These are phyloP conservation scores for Scleropages formosus DNA, from an alignment of 2,797 vertebrate genomes.

Conservation along the genomic window DNA sequence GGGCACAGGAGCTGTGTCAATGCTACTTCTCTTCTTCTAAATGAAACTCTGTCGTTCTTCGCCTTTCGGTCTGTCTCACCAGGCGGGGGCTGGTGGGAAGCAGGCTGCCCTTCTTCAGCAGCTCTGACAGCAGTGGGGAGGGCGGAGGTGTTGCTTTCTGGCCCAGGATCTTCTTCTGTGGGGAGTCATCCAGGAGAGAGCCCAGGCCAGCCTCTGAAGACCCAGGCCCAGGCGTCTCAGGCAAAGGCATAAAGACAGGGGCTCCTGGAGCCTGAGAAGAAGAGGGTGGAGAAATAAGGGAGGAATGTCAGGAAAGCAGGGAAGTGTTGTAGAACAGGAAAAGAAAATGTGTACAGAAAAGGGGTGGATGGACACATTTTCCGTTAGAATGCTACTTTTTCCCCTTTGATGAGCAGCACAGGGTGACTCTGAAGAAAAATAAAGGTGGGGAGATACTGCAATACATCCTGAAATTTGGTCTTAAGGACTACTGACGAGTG, in stretches of 20 bases:
- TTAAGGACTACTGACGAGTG: too few relatives aligned
- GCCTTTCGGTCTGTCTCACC: conserved; percentile 66
- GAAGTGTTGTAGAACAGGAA: not conserved
- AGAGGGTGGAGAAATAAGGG: conserved; percentile 64
- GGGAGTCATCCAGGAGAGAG: conserved; percentile 84
- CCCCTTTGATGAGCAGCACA: too few relatives aligned
- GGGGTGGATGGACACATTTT: not conserved
- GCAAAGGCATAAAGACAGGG: conserved; percentile 70
- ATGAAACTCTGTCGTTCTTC: not conserved
- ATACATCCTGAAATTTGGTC: too few relatives aligned
- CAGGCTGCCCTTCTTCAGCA: conserved; percentile 96
- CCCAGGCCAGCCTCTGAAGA: conserved; percentile 78
- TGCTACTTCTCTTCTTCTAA: not conserved
- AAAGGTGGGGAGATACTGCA: too few relatives aligned
- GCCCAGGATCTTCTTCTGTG: conserved; percentile 89
- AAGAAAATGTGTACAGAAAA: not conserved
- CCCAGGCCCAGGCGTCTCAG: conserved; percentile 73
- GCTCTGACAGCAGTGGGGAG: conserved; percentile 93
- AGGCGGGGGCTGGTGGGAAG: conserved; percentile 91
- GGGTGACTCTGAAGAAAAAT: too few relatives aligned
- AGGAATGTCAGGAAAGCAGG: conserved; percentile 61
- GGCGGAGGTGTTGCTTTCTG: conserved; percentile 94
- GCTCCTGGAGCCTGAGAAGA: conserved; percentile 75
- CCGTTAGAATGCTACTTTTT: too few relatives aligned
- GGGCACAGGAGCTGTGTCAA: not conserved